These are phyloP conservation scores for Climacteris rufus DNA, from an alignment of 2,113 vertebrate species.

Conservation along the genomic window DNA sequence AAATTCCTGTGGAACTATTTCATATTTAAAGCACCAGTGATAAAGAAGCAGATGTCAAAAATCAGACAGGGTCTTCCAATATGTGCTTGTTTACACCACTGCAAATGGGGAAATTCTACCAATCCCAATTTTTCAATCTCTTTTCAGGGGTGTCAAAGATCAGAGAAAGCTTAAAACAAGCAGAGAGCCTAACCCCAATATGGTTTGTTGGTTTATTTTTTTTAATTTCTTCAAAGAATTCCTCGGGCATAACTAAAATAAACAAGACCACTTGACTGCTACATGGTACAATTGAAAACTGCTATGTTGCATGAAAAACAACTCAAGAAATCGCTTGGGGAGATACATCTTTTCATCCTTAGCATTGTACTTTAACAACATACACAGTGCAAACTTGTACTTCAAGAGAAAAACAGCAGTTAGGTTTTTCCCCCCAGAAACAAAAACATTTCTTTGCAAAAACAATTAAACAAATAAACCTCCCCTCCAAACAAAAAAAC, in stretches of 20 bases:
- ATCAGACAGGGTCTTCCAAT: not conserved
- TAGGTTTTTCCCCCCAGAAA: not conserved
- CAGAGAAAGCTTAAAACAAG: not conserved
- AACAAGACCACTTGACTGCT: slow-evolving; percentile 32
- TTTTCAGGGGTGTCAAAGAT: not conserved
- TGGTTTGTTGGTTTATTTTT: not conserved
- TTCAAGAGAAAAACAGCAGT: not conserved
- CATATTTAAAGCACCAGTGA: not conserved
- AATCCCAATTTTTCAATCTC: not conserved
- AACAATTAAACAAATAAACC: not conserved
- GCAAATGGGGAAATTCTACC: not conserved
- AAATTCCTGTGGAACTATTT: not conserved
- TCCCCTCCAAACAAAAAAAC: not conserved
- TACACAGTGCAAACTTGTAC: not conserved
- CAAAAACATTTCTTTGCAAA: not conserved
- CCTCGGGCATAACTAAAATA: slow-evolving; percentile 19
- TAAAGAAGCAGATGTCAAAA: not conserved
- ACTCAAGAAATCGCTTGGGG: slow-evolving; percentile 15
- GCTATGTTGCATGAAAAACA: slow-evolving; percentile 7
- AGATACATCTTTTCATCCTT: slow-evolving; percentile 33
- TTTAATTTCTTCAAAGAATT: slow-evolving; percentile 32
- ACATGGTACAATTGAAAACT: slow-evolving; percentile 1
- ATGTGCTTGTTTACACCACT: not conserved
- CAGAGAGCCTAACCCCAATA: not conserved
- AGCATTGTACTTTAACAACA: not conserved